Percentiles rank a stretch among this genome's conserved stretches.
Conservation (phyloP, 2,888 invertebrate genomes). For the Pheosia tremula region DNA sequence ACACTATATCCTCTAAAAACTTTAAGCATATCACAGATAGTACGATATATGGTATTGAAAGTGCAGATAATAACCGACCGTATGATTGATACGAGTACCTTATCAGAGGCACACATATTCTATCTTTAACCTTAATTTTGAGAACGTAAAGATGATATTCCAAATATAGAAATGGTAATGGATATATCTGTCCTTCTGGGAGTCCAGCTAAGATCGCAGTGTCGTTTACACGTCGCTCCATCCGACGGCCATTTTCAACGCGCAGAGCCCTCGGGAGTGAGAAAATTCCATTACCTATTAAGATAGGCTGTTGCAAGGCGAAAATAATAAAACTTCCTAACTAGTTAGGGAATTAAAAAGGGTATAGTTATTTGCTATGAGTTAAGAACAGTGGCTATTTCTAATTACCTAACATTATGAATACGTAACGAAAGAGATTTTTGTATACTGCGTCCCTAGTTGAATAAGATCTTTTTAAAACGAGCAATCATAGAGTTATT, state of each 20-base stretch:
- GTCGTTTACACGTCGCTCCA: slow-evolving; percentile 3
- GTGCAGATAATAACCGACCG: no score
- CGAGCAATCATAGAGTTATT: no score
- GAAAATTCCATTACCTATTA: slow-evolving; percentile 1
- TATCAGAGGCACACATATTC: no score
- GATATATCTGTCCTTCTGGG: not conserved
- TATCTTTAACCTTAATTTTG: not conserved
- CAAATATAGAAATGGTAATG: not conserved
- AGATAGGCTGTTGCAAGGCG: not conserved
- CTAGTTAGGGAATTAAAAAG: not conserved
- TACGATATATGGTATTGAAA: no score
- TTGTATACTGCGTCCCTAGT: no score
- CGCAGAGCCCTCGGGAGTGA: not conserved
- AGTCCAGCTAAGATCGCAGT: not conserved
- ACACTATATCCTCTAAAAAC: no score
- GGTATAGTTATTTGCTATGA: no score
- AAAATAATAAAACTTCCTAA: not conserved
- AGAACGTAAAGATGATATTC: not conserved
- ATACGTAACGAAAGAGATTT: no score
- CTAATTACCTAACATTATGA: no score
- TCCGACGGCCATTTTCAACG: not conserved
- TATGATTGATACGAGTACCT: no score
- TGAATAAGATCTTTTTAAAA: no score
- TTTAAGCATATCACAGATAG: no score
- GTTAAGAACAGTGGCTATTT: not conserved